Base-by-base conservation (phyloP, 2,113 vertebrate species). In the Pica pica region DNA sequence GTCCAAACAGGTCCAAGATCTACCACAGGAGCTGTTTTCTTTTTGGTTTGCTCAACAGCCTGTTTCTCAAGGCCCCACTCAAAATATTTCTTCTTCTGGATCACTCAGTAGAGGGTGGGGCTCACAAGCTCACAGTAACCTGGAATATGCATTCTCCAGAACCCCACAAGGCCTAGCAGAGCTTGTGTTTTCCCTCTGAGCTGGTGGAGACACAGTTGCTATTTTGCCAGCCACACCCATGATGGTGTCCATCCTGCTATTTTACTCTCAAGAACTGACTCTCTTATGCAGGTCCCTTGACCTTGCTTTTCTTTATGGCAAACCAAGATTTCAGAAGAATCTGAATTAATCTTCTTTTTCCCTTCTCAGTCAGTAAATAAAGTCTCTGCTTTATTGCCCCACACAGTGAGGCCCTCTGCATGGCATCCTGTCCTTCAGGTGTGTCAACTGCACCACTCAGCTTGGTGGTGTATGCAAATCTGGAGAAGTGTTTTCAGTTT, bases 401-500 rank as follows among this genome's bases (percentile, higher is more conserved):
- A 70, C 35, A 31, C 27, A 52, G n/a, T 20, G 46, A 68, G 19
- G n/a, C 21, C 20, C 27, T 39, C 56, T 49, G 7, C 26, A 11
- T 49, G 56, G 56, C 27, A 39, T 60, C 42, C n/a, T 37, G 35
- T 76, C 44, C 56, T 46, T 59, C 53, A 35, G 20, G 6, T 47
- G 20, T 37, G 55, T 18, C 73, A 60, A 5, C 26, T 22, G 26
- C 20, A 11, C 16, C 21, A 49, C 27, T 75, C 26, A 59, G 19
- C 42, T 37, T 76, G 73, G 27, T 47, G n/a, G 20, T 16, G 11
- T 49, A 28, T 24, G 69, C 33, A 86, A 65, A 89, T 64, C 49
- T 93, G 63, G 90, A 96, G 63, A 70, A 96, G 61, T 86, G 49
- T 83, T 83, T 81, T 83, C 49, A 11, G 49, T 88, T 96, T 16